Evolutionary conservation across 2,797 vertebrate genomes (phyloP).

Genomic region (Alosa sapidissima): DNA sequence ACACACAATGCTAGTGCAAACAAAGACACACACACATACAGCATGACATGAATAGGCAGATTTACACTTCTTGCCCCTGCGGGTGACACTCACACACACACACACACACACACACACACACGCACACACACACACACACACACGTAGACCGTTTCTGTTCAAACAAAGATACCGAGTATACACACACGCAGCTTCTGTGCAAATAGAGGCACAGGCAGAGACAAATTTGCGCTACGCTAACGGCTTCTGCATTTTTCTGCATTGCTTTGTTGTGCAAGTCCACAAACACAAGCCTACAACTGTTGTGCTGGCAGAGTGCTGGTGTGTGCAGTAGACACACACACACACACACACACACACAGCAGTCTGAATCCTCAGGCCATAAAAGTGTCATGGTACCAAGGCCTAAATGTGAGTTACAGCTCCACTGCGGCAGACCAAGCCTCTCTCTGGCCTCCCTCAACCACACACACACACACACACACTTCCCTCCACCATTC

Average conservation of each 20-base stretch:
- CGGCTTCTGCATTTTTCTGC: neutral
- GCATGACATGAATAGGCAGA: neutral
- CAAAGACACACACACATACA: slow-evolving; percentile 22
- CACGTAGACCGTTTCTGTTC: neutral
- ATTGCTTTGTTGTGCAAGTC: neutral
- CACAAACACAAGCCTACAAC: neutral
- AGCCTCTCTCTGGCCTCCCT: slow-evolving; percentile 16
- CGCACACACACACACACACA: too few species aligned
- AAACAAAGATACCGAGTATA: slow-evolving; percentile 17
- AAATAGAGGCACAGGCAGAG: neutral
- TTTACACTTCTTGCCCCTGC: neutral
- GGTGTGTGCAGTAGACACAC: slow-evolving; percentile 34
- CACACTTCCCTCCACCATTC: slow-evolving; percentile 11
- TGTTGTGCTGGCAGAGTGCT: slow-evolving; percentile 2
- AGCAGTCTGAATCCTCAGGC: neutral
- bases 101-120: neutral
- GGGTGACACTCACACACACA: neutral
- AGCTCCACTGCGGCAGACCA: slow-evolving; percentile 41
- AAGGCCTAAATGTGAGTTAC: slow-evolving; percentile 49
- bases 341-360: slow-evolving; percentile 38
- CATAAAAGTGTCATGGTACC: slow-evolving; percentile 50
- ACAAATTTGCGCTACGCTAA: neutral
- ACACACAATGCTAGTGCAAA: neutral
- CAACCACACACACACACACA: slow-evolving; percentile 26
- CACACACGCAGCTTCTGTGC: slow-evolving; percentile 29